Conservation (phyloP, 2,797 vertebrate species). For the Moxostoma hubbsi region DNA sequence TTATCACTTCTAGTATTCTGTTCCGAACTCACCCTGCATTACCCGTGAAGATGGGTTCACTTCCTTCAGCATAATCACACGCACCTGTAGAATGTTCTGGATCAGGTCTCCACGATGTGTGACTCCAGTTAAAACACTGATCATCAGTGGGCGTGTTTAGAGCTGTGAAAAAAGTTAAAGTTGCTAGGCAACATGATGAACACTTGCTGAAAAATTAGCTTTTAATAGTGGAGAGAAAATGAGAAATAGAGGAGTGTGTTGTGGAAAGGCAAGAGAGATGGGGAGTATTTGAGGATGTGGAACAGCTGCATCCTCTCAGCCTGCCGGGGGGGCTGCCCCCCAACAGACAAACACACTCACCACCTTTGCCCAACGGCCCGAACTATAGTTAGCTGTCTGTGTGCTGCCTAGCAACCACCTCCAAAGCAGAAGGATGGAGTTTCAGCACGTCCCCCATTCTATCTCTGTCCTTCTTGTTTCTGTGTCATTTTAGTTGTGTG, state of each 20-base stretch:
- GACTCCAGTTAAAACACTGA: slow-evolving; percentile 6
- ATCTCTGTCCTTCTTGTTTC: slow-evolving; percentile 31
- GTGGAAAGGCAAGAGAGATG: slow-evolving; percentile 14
- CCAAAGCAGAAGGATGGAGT: slow-evolving; percentile 47
- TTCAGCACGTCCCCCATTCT: slow-evolving; percentile 35
- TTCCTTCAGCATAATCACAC: not conserved
- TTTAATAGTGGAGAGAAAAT: slow-evolving; percentile 7
- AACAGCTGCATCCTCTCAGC: slow-evolving; percentile 44
- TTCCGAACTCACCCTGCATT: not conserved
- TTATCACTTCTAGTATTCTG: not conserved
- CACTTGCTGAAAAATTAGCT: slow-evolving; percentile 16
- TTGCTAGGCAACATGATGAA: slow-evolving; percentile 47
- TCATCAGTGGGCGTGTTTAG: slow-evolving; percentile 13
- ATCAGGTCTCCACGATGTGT: not conserved
- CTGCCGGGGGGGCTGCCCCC: slow-evolving; percentile 32
- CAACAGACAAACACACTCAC: slow-evolving; percentile 26
- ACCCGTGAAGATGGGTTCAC: not conserved
- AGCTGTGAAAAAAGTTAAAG: not conserved
- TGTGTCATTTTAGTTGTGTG: slow-evolving; percentile 23
- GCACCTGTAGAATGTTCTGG: slow-evolving; percentile 37
- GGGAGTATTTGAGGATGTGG: slow-evolving; percentile 36
- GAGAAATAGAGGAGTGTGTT: not conserved
- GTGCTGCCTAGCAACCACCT: slow-evolving; percentile 67
- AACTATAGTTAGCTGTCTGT: slow-evolving; percentile 65
- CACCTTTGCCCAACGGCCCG: slow-evolving; percentile 60